phyloP scores from a whole-genome alignment of 2,113 vertebrate species.

The Hemichromis elongatus region DNA sequence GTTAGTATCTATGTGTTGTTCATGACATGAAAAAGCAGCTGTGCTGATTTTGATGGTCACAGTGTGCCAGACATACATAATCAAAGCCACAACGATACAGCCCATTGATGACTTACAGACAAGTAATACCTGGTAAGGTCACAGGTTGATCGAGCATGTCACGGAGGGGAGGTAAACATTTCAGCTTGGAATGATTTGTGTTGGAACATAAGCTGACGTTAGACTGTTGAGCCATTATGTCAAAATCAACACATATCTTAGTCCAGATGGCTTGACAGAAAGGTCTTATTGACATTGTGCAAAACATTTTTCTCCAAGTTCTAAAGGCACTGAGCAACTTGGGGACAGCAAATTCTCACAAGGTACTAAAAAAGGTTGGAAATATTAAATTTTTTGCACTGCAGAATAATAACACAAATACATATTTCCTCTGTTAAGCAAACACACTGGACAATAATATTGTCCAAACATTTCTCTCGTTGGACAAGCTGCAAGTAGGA shows the following conservation, averaged over 20 bases:
- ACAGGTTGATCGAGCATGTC: background rate
- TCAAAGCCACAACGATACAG: background rate
- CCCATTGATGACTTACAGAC: too few relatives aligned
- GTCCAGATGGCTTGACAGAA: background rate
- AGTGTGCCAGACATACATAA: background rate
- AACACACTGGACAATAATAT: background rate
- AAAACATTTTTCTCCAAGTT: background rate
- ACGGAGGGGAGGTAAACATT: background rate
- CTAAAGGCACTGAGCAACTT: background rate
- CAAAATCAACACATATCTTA: background rate
- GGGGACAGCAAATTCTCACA: background rate
- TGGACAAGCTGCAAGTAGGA: background rate
- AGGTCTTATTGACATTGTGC: background rate
- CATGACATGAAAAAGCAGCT: background rate
- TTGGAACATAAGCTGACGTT: background rate
- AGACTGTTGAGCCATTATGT: background rate
- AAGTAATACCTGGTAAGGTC: background rate
- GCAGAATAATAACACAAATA: background rate
- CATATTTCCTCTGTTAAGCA: background rate
- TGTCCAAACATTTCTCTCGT: background rate
- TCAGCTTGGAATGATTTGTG: background rate
- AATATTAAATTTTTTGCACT: background rate
- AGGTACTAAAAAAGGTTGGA: background rate
- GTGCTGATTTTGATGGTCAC: background rate
- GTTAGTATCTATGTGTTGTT: background rate